Percentiles rank a stretch among this genome's conserved stretches.
Conservation (phyloP, 2,797 vertebrate species). For the Thalassophryne amazonica region DNA sequence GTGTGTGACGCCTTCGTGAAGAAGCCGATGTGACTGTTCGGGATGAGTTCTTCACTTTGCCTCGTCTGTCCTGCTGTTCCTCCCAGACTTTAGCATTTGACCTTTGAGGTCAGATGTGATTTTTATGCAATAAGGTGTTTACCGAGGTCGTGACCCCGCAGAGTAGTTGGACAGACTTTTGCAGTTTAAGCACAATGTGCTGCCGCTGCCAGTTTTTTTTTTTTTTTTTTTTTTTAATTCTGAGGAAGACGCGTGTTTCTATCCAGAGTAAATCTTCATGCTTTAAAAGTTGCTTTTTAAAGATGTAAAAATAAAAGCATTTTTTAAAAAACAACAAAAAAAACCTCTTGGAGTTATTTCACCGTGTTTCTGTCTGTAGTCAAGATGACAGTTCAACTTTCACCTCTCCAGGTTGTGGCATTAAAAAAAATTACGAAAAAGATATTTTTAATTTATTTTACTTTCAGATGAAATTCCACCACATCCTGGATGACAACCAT, state of each 20-base stretch:
- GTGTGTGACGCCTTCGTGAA: conserved; percentile 70
- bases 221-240: too few relatives aligned
- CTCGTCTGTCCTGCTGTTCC: conserved; percentile 40
- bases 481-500: too few relatives aligned
- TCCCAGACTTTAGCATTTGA: conserved; percentile 68
- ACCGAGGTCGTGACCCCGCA: conserved; percentile 80
- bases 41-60: conserved; percentile 20
- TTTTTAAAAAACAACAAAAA: conserved; percentile 79
- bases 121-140: conserved; percentile 99
- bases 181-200: conserved; percentile 98
- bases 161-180: conserved; percentile 88
- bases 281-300: conserved; percentile 93
- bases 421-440: too few relatives aligned
- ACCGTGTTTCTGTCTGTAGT: too few relatives aligned
- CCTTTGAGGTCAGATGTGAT: conserved; percentile 83
- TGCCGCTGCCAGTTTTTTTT: conserved; percentile 92
- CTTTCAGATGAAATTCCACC: too few relatives aligned
- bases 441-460: too few relatives aligned
- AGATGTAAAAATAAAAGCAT: conserved; percentile 90
- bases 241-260: conserved; percentile 84
- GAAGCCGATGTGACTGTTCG: conserved; percentile 82
- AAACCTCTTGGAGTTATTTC: too few relatives aligned
- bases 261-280: conserved; percentile 88
- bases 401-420: too few relatives aligned
- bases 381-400: too few relatives aligned